Base-by-base conservation (phyloP, 2,797 vertebrate genomes). In the Lacerta viridis region DNA sequence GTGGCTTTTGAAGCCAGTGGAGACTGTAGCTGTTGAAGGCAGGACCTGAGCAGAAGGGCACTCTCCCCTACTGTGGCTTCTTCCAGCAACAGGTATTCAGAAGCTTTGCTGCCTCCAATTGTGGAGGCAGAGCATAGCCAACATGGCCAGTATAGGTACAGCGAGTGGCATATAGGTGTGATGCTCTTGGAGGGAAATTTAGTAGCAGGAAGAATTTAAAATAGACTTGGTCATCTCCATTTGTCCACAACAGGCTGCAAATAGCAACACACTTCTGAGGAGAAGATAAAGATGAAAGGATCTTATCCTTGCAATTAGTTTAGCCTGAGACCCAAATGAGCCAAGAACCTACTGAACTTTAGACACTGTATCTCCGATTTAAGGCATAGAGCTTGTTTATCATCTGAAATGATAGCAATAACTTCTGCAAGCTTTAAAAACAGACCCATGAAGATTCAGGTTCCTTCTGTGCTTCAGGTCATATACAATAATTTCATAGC, bases 401-500 rank as follows among this genome's bases (percentile, higher is more conserved):
- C 36, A 27, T 13, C 17, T n/a, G 75, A 69, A 69, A 27, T 9
- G 64, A 18, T 15, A 77, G 25, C 74, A 39, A 10, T 25, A 25
- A 69, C 82, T 78, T 59, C 1, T 46, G 3, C 0, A 68, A 64
- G 27, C 41, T 77, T 7, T 23, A 29, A 0, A 20, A 89, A 80
- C 25, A 39, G 59, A 61, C 39, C 68, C 46, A 41, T 0, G 0
- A 7, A 36, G 74, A 64, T n/a, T 81, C 77, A 1, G 17, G n/a
- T 83, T 86, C 27, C 89, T 41, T 50, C 23, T 78, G 4, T 76
- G 76, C 11, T 39, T 80, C 66, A 1, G 2, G 81, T 78, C 89
- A 90, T 0, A 29, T 1, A n/a, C 36, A 36, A 87, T 78, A 41
- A 61, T 91, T 91, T 84, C 85, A 91, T 90, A 41, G 64, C 86